Evolutionary conservation across 1,140 invertebrate genomes (phyloP), one percentile per base, ranked within the genome.

Genomic region (Sycophila sp.): DNA sequence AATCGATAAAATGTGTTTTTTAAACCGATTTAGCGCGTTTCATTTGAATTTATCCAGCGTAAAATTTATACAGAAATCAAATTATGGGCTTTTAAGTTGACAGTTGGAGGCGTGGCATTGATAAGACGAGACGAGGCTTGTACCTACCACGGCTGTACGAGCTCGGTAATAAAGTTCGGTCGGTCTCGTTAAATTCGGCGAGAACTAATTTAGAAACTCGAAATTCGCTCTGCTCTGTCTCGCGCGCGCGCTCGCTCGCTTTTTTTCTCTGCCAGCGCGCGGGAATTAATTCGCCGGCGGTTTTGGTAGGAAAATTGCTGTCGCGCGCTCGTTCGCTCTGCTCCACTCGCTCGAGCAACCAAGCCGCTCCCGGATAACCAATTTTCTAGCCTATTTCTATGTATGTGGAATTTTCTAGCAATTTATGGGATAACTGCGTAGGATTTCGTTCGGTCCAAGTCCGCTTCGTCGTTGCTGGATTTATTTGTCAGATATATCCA

Each of bases 161-260:
- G 17, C 17, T 42, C 34, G 13, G 24, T 42, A 62, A 69, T 53
- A 62, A 34, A 69, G 42, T 69, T 63, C 24, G 8, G 2, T 2
- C 24, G 1, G 13, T 38, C 34, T 62, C 34, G 49, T 49, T 60
- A 51, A 24, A 36, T 65, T 30, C 11, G 15, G 2, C 17, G 55
- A 60, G 42, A 68, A 68, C 66, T 60, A 68, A 68, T 68, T 68
- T 68, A 36, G 19, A 68, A n/a, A 60, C 66, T 68, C 55, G 66
- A 68, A 51, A 59, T 68, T 51, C 45, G 19, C n/a, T 36, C 32
- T 4, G 26, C 15, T 45, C 19, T 38, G n/a, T 32, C 28, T 13
- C 13, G 4, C 45, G 45, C 22, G 10, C 17, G 17, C 45, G 45
- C 45, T n/a, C 17, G 7, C 4, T 34, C 19, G 10, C 34, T 49